Evolutionary conservation across 2,113 vertebrate genomes (phyloP).

Genomic region (Pterocles orientalis): DNA sequence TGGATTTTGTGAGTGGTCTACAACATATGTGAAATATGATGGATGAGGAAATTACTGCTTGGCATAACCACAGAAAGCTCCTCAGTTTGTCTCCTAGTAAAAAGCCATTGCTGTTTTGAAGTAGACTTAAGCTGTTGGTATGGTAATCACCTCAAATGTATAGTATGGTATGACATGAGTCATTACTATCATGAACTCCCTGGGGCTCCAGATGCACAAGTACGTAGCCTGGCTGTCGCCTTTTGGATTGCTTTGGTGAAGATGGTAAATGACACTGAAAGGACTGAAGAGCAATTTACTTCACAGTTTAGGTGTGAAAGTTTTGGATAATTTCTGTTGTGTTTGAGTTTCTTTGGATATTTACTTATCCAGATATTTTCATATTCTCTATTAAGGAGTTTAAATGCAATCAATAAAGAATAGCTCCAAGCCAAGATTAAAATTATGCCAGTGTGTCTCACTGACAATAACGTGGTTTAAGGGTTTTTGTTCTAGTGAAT

Average conservation of each 20-base stretch:
- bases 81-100: not conserved
- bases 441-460: not conserved
- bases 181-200: not conserved
- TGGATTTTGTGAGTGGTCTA: not conserved
- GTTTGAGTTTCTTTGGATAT: not conserved
- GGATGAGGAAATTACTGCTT: not conserved
- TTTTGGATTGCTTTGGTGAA: not conserved
- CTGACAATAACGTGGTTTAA: not conserved
- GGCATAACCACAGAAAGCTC: not conserved
- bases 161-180: not conserved
- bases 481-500: not conserved
- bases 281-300: not conserved
- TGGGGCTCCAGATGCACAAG: not conserved
- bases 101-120: not conserved
- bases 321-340: not conserved
- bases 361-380: conserved; percentile 2
- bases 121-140: not conserved
- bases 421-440: not conserved
- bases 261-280: not conserved
- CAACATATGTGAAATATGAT: not conserved
- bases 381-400: not conserved
- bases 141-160: not conserved
- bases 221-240: not conserved
- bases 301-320: not conserved
- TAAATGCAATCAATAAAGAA: not conserved